Evolutionary conservation across 1,140 invertebrate species (phyloP), one percentile per base, ranked within the genome.

Genomic region (Neomicropteryx cornuta): DNA sequence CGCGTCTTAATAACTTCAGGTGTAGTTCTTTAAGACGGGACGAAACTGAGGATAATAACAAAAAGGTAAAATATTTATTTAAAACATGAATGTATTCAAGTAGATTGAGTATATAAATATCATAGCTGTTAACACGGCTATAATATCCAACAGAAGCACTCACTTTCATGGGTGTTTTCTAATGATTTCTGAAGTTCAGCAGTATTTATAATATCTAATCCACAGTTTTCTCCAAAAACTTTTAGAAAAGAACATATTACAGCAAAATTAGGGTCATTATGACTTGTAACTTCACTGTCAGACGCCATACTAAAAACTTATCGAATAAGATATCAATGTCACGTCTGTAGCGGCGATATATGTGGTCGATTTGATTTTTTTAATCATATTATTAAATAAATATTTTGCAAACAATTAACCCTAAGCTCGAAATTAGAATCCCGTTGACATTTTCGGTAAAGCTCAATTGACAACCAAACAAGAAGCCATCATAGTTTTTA

Each of bases 201-300:
- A 67, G 93, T 81, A 51, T 81, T 79, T 45, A 83, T 79, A 53
- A 77, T 70, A 33, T 73, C 67, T 44, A 94, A 66, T 39, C 84
- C 83, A 56, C 87, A 81, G 58, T 76, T 66, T 62, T 80, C 76
- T 23, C 85, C 83, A 60, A 93, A 94, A 67, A 85, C 81, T 60
- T 90, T 81, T 35, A 93, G 70, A 71, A 94, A 94, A 41, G 87
- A 87, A 71, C 89, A 94, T 65, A 94, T 90, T 61, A 92, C 81
- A 52, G 89, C 89, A 68, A 93, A 95, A 80, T 94, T 90, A 57
- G 89, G 88, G 77, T 94, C 87, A 75, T 79, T 84, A 70, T 83
- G 77, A 77, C 87, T 92, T 57, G 79, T 81, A 72, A 76, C 76
- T 76, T 84, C 81, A 66, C 73, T 76, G 71, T 83, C 81, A 60